Evolutionary conservation across 2,888 invertebrate genomes (phyloP), one percentile per base, ranked within the genome.

Genomic region (Cephus pygmeus): DNA sequence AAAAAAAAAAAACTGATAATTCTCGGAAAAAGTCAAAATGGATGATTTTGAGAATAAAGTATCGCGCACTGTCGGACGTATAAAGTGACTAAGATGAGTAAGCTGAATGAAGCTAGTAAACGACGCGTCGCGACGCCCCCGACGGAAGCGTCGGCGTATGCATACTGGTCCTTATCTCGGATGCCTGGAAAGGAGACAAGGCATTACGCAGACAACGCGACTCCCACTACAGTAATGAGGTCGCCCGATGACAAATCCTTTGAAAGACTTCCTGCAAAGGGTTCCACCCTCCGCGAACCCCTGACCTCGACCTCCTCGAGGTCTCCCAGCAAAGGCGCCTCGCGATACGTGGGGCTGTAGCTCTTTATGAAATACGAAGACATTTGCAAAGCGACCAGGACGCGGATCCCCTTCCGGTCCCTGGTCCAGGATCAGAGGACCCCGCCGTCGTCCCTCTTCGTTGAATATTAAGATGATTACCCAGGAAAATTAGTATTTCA

Each of bases 241-340:
- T 80, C 79, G 79, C 36, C 79, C 78, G 81, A 82, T 83, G 82
- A 82, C 81, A 81, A 83, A 82, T 79, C 81, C 79, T 34, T 34
- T 40, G 76, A 23, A 34, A 74, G 69, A 34, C 73, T 34, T 40
- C 68, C 56, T 68, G 73, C 69, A 31, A 73, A 56, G 40, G 40
- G 40, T 15, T 33, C 30, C 11, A 11, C 30, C 69, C 69, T 15
- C 31, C 69, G 0, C 11, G 69, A 11, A 6, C 31, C 69, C 69
- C 11, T 30, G 12, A 30, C 69, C 33, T 1, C 69, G 0, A 3
- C 69, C 30, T 40, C 40, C 4, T 15, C 6, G 40, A 40, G 40
- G 15, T 15, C 40, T 15, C 6, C 40, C 15, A 40, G 40, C 1
- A 40, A 36, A 15, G 40, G 9, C 69, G 33, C 30, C 69, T 33